Evolutionary conservation across 35 echinoderm and acorn worm species (phyloP).

Genomic region (Heliocidaris tuberculata): DNA sequence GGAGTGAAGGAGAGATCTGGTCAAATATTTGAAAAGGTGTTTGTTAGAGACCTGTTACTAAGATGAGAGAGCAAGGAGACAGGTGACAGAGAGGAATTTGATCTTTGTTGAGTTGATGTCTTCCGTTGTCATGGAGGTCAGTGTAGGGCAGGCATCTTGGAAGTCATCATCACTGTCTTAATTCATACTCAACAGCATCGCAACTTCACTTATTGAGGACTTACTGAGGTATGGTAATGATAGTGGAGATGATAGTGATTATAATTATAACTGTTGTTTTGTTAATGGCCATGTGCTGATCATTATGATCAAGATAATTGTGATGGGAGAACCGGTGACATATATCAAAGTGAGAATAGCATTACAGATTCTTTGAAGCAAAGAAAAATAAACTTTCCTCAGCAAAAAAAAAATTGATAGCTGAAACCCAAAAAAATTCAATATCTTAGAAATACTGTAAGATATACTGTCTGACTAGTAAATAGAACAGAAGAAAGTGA

Average conservation of each 20-base stretch:
- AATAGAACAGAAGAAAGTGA: not conserved
- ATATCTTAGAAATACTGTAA: too few species aligned
- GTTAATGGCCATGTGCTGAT: too few species aligned
- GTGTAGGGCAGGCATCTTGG: not conserved
- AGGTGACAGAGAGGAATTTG: conserved; percentile 2
- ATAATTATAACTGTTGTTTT: not conserved
- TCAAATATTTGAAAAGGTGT: conserved; percentile 40
- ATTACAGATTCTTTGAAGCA: too few species aligned
- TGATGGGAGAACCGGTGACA: not conserved
- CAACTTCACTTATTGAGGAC: not conserved
- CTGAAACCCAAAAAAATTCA: too few species aligned
- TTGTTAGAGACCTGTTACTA: conserved; percentile 26
- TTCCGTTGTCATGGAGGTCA: conserved; percentile 22
- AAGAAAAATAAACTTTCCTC: not conserved
- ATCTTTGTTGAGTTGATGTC: conserved; percentile 19
- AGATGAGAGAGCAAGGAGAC: not conserved
- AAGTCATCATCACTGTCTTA: not conserved
- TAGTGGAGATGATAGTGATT: not conserved
- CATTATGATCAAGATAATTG: not conserved
- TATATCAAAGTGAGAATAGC: too few species aligned
- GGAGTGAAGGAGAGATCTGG: conserved; percentile 9
- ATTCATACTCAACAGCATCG: not conserved
- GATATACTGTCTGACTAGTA: too few species aligned
- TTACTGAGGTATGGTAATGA: not conserved
- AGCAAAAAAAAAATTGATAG: not conserved